phyloP scores from a whole-genome alignment of 1,140 invertebrate genomes.

The Nephotettix cincticeps region DNA sequence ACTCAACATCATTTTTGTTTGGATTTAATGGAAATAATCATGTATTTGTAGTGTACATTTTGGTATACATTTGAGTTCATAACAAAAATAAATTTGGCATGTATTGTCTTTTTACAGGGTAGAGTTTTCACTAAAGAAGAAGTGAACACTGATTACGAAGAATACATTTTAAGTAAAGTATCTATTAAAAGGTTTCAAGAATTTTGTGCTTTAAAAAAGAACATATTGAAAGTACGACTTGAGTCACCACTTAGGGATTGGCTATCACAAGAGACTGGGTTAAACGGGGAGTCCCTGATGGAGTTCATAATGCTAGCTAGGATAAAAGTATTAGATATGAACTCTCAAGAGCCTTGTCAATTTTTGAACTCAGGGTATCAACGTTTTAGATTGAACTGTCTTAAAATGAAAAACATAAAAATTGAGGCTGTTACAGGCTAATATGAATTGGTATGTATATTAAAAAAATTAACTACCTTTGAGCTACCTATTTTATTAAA shows the following conservation, averaged over 20 bases:
- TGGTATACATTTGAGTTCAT: too few species aligned
- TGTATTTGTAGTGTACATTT: too few species aligned
- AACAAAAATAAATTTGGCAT: too few species aligned
- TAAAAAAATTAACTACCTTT: too few species aligned
- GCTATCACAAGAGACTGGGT: background rate
- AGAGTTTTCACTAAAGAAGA: conserved; percentile 32
- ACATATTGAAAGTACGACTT: background rate
- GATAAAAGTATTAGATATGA: background rate
- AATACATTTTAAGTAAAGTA: conserved; percentile 18
- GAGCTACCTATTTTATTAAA: too few species aligned
- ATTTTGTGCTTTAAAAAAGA: background rate
- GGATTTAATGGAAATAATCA: too few species aligned
- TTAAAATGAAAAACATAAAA: conserved; percentile 1
- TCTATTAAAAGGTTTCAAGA: background rate
- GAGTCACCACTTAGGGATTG: background rate
- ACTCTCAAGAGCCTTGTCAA: background rate
- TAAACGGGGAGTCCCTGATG: background rate
- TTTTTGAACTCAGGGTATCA: background rate
- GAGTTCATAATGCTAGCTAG: background rate
- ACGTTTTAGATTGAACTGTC: background rate
- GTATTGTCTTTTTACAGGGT: conserved; percentile 26
- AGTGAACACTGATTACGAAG: conserved; percentile 29
- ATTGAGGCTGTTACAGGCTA: too few species aligned
- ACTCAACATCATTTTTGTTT: too few species aligned
- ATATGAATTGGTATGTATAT: too few species aligned